These are phyloP conservation scores for Eurystomus gularis DNA, from an alignment of 2,113 vertebrate genomes.

Conservation along the genomic window DNA sequence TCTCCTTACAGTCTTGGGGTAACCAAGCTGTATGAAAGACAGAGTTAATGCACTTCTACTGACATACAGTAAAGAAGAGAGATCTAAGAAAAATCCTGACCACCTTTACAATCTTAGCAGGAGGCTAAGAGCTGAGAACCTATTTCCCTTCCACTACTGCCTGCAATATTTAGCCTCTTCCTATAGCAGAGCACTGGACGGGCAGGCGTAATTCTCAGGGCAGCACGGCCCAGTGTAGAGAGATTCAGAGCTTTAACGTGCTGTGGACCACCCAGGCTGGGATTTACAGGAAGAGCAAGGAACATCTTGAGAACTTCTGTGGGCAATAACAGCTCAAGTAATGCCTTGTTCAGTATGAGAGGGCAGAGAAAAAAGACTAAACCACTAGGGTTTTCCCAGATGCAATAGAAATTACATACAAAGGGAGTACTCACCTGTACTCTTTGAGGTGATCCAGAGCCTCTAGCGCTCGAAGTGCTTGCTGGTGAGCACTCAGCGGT, in stretches of 20 bases:
- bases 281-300: neutral
- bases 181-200: neutral
- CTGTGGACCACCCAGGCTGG: neutral
- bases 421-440: neutral
- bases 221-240: neutral
- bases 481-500: neutral
- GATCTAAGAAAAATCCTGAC: neutral
- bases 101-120: neutral
- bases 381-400: neutral
- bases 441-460: neutral
- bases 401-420: neutral
- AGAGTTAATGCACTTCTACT: neutral
- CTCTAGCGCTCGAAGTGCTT: neutral
- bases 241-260: no score
- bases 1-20: neutral
- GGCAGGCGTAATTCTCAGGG: neutral
- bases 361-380: neutral
- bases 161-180: neutral
- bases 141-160: neutral
- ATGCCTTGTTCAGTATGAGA: neutral
- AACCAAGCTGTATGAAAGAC: neutral
- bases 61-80: neutral
- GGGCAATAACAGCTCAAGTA: neutral
- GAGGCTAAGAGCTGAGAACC: neutral
- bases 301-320: neutral